phyloP scores from a whole-genome alignment of 2,113 vertebrate genomes.

The Ascaphus truei region DNA sequence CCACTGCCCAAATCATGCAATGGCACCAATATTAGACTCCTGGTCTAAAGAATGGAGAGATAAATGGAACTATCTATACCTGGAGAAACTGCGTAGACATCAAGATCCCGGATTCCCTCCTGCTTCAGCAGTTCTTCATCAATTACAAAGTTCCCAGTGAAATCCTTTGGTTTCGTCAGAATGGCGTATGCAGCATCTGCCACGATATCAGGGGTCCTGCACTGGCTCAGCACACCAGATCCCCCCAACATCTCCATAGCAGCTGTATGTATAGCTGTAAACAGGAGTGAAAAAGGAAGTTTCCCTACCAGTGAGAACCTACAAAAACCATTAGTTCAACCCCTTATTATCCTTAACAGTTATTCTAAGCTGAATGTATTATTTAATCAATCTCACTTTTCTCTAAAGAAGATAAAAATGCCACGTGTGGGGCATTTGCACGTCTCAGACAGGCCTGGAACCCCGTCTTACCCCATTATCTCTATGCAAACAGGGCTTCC shows the following conservation, averaged over 20 bases:
- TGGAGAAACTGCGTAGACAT: conserved; percentile 84
- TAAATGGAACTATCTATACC: too few species aligned
- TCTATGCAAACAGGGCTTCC: too few species aligned
- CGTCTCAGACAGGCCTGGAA: too few species aligned
- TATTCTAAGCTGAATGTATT: too few species aligned
- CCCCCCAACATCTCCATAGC: conserved; percentile 94
- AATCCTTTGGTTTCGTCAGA: conserved; percentile 74
- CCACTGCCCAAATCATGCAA: too few species aligned
- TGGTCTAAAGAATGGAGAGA: too few species aligned
- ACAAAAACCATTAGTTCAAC: too few species aligned
- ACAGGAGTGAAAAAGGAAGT: background rate
- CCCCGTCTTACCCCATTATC: too few species aligned
- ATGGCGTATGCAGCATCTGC: conserved; percentile 92
- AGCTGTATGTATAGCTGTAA: conserved; percentile 85
- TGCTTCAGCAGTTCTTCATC: conserved; percentile 83
- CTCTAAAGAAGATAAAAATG: background rate
- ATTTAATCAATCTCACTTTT: background rate
- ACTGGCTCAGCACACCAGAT: conserved; percentile 74
- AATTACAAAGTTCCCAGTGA: conserved; percentile 88
- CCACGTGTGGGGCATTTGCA: too few species aligned
- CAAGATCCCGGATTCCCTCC: conserved; percentile 82
- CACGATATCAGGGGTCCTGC: conserved; percentile 86
- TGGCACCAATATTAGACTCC: too few species aligned
- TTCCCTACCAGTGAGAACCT: too few species aligned
- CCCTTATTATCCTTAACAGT: too few species aligned